Percentiles rank a stretch among this genome's conserved stretches.
phyloP scores from a whole-genome alignment of 2,888 invertebrate species.

The Caenorhabditis sp. region DNA sequence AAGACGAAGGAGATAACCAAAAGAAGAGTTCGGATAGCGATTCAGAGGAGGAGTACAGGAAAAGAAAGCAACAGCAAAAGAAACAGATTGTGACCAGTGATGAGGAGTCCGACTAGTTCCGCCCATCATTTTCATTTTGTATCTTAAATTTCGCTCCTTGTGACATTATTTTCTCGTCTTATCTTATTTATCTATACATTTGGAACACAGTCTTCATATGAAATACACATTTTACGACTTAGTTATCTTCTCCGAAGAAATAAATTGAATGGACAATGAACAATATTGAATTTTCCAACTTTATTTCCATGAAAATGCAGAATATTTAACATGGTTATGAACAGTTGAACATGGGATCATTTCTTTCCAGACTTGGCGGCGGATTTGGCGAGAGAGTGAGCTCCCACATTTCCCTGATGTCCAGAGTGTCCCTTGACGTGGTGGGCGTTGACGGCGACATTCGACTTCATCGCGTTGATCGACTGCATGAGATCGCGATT shows the following conservation, averaged over 20 bases:
- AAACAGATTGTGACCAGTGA: slow-evolving; percentile 73
- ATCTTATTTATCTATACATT: background rate
- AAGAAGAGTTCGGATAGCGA: slow-evolving; percentile 63
- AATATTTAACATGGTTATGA: background rate
- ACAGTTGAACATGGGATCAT: background rate
- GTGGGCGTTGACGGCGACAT: slow-evolving; percentile 11
- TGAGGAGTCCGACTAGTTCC: slow-evolving; percentile 68
- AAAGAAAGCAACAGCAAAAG: slow-evolving; percentile 67
- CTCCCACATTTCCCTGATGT: slow-evolving; percentile 13
- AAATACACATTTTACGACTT: too few species aligned
- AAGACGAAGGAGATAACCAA: slow-evolving; percentile 64
- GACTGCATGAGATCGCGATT: slow-evolving; percentile 32
- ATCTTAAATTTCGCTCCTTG: too few species aligned
- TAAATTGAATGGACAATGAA: too few species aligned
- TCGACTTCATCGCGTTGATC: slow-evolving; percentile 30
- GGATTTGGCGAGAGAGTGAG: slow-evolving; percentile 23
- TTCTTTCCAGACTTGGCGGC: slow-evolving; percentile 35
- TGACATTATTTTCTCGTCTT: too few species aligned
- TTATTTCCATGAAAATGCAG: background rate
- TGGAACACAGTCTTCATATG: background rate
- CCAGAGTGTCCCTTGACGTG: slow-evolving; percentile 43
- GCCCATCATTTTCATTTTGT: background rate
- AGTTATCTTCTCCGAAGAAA: too few species aligned
- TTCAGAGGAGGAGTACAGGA: slow-evolving; percentile 69
- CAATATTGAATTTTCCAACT: too few species aligned